Evolutionary conservation across 2,797 vertebrate genomes (phyloP).

Genomic region (Glyptemys insculpta): DNA sequence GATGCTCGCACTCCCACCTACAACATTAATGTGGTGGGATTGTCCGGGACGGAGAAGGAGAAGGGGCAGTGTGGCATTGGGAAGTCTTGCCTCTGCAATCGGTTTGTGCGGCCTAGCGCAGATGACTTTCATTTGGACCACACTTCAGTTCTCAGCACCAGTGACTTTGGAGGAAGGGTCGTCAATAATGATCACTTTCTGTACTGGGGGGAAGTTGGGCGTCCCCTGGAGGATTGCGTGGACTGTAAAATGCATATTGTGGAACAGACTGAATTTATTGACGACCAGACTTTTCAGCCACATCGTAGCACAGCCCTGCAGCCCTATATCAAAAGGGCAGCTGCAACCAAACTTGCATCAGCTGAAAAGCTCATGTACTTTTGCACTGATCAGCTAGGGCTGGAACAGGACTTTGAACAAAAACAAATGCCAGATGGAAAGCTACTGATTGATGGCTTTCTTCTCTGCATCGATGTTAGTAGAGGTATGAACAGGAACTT

Average conservation of each 20-base stretch:
- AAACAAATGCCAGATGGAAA: slow-evolving; percentile 99
- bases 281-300: slow-evolving; percentile 98
- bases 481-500: slow-evolving; percentile 98
- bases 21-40: slow-evolving; percentile 94
- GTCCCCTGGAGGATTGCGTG: slow-evolving; percentile 90
- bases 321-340: slow-evolving; percentile 96
- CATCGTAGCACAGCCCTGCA: slow-evolving; percentile 97
- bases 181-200: slow-evolving; percentile 99
- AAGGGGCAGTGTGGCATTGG: slow-evolving; percentile 97
- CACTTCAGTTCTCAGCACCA: slow-evolving; percentile 98
- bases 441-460: slow-evolving; percentile 92
- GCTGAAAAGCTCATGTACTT: slow-evolving; percentile 99
- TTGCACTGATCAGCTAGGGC: slow-evolving; percentile 97
- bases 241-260: slow-evolving; percentile 94
- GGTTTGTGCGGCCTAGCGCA: slow-evolving; percentile 94
- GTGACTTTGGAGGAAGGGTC: slow-evolving; percentile 97
- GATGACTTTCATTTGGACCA: slow-evolving; percentile 97
- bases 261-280: slow-evolving; percentile 98
- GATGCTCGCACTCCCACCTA: slow-evolving; percentile 96
- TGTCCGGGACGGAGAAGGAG: slow-evolving; percentile 98
- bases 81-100: slow-evolving; percentile 98
- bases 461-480: slow-evolving; percentile 95
- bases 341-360: slow-evolving; percentile 94
- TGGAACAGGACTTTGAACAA: slow-evolving; percentile 99
- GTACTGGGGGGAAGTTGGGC: slow-evolving; percentile 95